Percentiles rank a stretch among this genome's conserved stretches.
These are phyloP conservation scores for Megaleporinus macrocephalus DNA, from an alignment of 2,113 vertebrate genomes.

Conservation along the genomic window DNA sequence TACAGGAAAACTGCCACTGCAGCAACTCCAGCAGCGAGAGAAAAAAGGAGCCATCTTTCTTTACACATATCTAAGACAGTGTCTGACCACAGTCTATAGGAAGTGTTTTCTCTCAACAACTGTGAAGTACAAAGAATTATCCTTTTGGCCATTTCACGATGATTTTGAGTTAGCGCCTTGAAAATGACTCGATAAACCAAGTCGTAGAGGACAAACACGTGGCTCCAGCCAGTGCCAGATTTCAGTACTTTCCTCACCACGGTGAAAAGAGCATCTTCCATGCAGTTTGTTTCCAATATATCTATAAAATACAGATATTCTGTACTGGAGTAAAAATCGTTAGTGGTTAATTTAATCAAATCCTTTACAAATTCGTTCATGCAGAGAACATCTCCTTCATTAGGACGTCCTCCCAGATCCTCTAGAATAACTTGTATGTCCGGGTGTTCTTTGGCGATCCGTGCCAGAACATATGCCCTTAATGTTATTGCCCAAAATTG, in stretches of 20 bases:
- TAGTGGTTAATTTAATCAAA: neutral
- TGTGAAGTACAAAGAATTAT: neutral
- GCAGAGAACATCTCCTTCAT: neutral
- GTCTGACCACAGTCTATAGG: neutral
- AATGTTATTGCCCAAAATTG: neutral
- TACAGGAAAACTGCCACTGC: neutral
- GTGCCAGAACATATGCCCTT: conserved; percentile 1
- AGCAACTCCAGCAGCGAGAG: neutral
- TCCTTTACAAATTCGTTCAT: neutral
- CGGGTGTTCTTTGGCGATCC: neutral
- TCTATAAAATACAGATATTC: neutral
- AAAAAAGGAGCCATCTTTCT: neutral
- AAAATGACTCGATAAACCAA: neutral
- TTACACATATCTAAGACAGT: neutral
- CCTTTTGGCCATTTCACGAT: neutral
- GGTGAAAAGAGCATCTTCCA: neutral
- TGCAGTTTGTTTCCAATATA: neutral
- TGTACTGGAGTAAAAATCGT: neutral
- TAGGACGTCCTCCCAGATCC: neutral
- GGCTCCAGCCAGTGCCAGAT: neutral
- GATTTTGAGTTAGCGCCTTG: neutral
- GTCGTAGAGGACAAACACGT: neutral
- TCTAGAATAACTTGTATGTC: neutral
- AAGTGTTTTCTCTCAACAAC: neutral
- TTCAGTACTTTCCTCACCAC: neutral